Percentiles rank a stretch among this genome's conserved stretches.
phyloP scores from a whole-genome alignment of 2,888 invertebrate genomes.

The Galeruca laticollis region DNA sequence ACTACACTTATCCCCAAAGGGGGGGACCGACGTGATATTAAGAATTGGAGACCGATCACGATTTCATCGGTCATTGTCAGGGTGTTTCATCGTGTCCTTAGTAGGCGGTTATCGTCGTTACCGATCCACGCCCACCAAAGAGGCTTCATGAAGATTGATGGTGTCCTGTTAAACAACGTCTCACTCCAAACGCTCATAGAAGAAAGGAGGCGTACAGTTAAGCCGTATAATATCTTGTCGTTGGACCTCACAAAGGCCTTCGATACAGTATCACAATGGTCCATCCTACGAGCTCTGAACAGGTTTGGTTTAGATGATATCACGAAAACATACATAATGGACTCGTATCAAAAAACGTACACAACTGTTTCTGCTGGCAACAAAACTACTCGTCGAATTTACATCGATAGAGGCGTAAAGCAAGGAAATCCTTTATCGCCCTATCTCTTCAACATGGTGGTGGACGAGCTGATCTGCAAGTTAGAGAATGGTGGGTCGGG shows the following conservation, averaged over 20 bases:
- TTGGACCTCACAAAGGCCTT: constrained; percentile 47
- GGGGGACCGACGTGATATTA: constrained; percentile 17
- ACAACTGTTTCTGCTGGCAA: too few relatives aligned
- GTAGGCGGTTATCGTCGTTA: constrained; percentile 29
- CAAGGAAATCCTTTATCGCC: not conserved
- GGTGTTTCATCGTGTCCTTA: constrained; percentile 51
- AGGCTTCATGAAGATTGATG: constrained; percentile 59
- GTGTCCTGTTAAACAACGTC: constrained; percentile 59
- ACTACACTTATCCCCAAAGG: not conserved
- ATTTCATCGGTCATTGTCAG: constrained; percentile 51
- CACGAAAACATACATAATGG: not conserved
- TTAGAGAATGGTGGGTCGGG: too few relatives aligned
- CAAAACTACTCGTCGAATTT: not conserved
- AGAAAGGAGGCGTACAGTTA: not conserved
- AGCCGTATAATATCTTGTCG: too few relatives aligned
- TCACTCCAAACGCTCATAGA: constrained; percentile 50
- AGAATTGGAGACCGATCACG: constrained; percentile 56
- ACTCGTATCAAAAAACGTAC: not conserved
- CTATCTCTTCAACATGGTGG: too few relatives aligned
- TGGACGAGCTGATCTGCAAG: too few relatives aligned
- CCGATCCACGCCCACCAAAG: constrained; percentile 51
- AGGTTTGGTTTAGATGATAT: constrained; percentile 31
- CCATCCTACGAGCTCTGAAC: constrained; percentile 38
- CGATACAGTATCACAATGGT: constrained; percentile 45
- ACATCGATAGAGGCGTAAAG: too few relatives aligned